These are phyloP conservation scores for Polypedilum pembai DNA, from an alignment of 1,140 invertebrate genomes.

Conservation along the genomic window DNA sequence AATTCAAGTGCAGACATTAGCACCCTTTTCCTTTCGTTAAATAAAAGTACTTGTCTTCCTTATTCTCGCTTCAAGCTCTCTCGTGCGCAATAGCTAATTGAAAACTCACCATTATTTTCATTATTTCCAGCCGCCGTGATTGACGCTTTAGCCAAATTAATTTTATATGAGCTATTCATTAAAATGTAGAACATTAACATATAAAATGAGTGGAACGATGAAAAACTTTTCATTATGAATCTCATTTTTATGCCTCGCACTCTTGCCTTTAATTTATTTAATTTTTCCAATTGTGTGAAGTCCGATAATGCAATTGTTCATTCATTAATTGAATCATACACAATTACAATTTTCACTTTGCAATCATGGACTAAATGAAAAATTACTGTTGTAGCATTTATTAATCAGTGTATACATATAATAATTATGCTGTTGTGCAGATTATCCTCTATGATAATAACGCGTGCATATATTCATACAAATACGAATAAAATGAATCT, in stretches of 20 bases:
- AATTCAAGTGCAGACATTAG: too few relatives aligned
- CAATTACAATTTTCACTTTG: not conserved
- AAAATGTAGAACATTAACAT: not conserved
- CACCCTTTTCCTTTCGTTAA: too few relatives aligned
- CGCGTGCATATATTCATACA: not conserved
- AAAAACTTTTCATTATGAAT: not conserved
- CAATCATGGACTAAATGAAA: not conserved
- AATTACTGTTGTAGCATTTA: conserved; percentile 3
- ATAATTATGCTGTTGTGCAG: not conserved
- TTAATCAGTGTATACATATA: conserved; percentile 22
- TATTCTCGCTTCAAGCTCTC: too few relatives aligned
- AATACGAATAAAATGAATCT: not conserved
- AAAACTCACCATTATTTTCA: not conserved
- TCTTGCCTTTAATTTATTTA: not conserved
- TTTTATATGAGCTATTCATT: conserved; percentile 22
- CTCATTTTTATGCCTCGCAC: not conserved
- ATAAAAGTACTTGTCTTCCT: too few relatives aligned
- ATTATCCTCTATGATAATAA: conserved; percentile 10
- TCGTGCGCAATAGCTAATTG: not conserved
- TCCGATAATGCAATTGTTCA: not conserved
- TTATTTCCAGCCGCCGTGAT: not conserved
- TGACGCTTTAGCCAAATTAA: conserved; percentile 3
- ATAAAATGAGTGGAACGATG: not conserved
- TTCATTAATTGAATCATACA: not conserved
- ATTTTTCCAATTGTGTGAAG: not conserved